phyloP scores from a whole-genome alignment of 2,113 vertebrate genomes.

The Acinonyx jubatus region DNA sequence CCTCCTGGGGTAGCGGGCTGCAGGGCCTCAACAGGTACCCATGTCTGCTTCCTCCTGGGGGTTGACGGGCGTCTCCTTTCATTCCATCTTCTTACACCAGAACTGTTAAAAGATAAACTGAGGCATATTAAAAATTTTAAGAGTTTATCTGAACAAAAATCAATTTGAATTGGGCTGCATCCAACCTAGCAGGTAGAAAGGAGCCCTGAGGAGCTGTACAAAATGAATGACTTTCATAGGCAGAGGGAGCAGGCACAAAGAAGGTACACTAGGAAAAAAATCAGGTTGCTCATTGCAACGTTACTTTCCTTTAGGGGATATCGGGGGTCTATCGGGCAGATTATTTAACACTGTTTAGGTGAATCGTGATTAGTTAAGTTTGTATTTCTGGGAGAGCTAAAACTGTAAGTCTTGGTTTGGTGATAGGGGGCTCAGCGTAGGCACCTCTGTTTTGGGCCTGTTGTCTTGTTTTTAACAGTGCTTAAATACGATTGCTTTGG shows the following conservation, averaged over 20 bases:
- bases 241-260: background rate
- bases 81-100: background rate
- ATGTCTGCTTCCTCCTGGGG: background rate
- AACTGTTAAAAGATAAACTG: background rate
- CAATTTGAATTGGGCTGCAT: background rate
- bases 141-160: background rate
- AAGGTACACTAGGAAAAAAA: background rate
- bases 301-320: background rate
- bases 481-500: conserved; percentile 27
- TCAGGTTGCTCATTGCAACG: background rate
- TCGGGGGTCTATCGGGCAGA: background rate
- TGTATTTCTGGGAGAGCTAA: background rate
- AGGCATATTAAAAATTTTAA: background rate
- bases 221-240: background rate
- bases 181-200: background rate
- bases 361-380: background rate
- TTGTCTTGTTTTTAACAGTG: background rate
- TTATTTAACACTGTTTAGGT: background rate
- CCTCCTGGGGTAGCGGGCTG: rapidly evolving
- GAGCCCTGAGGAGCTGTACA: background rate
- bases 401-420: background rate
- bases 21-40: background rate
- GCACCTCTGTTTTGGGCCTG: background rate
- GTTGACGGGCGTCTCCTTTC: background rate
- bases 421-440: background rate